Evolutionary conservation across 2,113 vertebrate genomes (phyloP), one percentile per base, ranked within the genome.

Genomic region (Megaceryle torquata): DNA sequence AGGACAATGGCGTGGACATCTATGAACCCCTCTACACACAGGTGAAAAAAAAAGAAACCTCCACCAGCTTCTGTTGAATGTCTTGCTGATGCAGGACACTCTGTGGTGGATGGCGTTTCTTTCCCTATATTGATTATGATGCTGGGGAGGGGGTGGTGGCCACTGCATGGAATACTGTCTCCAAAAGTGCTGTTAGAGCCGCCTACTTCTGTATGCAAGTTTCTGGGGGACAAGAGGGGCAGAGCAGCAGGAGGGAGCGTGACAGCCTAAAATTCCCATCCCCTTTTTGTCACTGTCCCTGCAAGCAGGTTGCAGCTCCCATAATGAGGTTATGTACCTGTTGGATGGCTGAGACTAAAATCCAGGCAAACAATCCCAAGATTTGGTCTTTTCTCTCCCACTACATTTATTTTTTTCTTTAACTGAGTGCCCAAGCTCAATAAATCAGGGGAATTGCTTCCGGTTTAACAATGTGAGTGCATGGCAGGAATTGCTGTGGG

Each of bases 1-100:
- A 99, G 97, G 99, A 99, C 98, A 99, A 99, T 4, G 99, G 99
- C 0, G 99, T 99, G 64, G 99, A 99, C 97, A 99, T 99, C 98
- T 99, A 99, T 2, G 99, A 99, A 68, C 99, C 99, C 13, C 98
- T 99, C 80, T 99, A 99, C 94, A 99, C 99, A 76, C 99, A 99
- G 99, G 98, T 98, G 95, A 97, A 95, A 53, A 39, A 95, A 53
- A 39, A 29, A 14, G 15, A 41, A 64, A 57, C 31, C 35, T 76
- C 53, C 44, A 13, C 21, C 13, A 57, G 3, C 56, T 75, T 43
- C 21, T 41, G 28, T 26, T 67, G 46, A 64, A n/a, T 51, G 3
- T n/a, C 33, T 68, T 41, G 33, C 20, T 53, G 50, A 12, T 77
- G 48, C 37, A 80, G 79, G n/a, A 13, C 31, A 13, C 33, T 84